Conservation (phyloP, 1,140 invertebrate genomes). For the Kradibia gibbosae region DNA sequence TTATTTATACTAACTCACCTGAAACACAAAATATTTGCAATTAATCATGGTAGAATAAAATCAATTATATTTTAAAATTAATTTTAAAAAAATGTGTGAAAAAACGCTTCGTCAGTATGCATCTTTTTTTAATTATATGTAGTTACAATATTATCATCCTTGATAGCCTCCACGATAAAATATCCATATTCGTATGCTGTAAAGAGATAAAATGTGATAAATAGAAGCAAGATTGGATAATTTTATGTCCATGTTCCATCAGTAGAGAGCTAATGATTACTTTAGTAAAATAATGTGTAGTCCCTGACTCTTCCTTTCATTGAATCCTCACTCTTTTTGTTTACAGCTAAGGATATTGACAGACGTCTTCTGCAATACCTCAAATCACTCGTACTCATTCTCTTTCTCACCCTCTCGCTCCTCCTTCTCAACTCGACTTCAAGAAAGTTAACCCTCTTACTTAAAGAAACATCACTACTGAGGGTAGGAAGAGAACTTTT, state of each 20-base stretch:
- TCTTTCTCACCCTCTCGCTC: background rate
- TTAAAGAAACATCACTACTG: constrained; percentile 28
- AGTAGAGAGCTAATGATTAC: background rate
- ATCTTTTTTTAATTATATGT: no score
- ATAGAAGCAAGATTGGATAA: constrained; percentile 17
- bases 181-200: background rate
- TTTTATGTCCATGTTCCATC: background rate
- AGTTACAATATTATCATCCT: background rate
- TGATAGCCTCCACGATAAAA: background rate
- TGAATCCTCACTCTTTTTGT: constrained; percentile 34
- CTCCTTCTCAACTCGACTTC: background rate
- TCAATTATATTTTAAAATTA: background rate
- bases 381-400: background rate
- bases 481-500: constrained; percentile 27
- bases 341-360: constrained; percentile 39
- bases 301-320: constrained; percentile 24
- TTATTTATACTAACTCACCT: background rate
- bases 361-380: constrained; percentile 30
- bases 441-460: constrained; percentile 45
- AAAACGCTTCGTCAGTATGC: no score
- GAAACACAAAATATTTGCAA: background rate
- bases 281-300: background rate
- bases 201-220: background rate
- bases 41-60: background rate
- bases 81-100: background rate